Evolutionary conservation across 2,797 vertebrate genomes (phyloP), one percentile per base, ranked within the genome.

Genomic region (Lophius americanus): DNA sequence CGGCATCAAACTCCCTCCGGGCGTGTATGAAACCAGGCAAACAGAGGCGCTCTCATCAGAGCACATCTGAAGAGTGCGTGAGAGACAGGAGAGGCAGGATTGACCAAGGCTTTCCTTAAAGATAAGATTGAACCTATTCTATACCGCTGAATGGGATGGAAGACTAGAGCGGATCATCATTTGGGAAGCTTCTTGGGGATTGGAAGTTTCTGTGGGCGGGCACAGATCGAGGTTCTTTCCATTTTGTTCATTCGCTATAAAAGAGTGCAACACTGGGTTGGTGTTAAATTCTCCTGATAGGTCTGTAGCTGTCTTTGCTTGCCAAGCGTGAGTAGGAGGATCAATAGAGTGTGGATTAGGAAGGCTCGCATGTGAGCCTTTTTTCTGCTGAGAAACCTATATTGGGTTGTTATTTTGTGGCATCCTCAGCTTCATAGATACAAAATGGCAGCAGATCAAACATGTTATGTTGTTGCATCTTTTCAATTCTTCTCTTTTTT

Each of bases 41-140:
- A 89, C 86, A 89, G 74, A 86, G 79, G 63, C 74, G 36, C 68
- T 81, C 88, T 91, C 84, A 89, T 91, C 85, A 90, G 70, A 84
- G 73, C 78, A 82, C 73, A 68, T 85, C 81, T 87, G 73, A 85
- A 84, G 81, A 78, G 85, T 68, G 67, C 50, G 70, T 43, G 75
- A 59, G 83, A 70, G 67, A 60, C 55, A 51, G 79, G 72, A 81
- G 81, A 78, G 73, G 51, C 53, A 46, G 77, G 68, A 76, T 61
- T 71, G 82, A 76, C 83, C 66, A n/a, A 3, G 52, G 68, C 73
- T 85, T 90, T 89, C 84, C 86, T 89, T 88, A 86, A 86, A 57
- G 77, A 52, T 76, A 33, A 78, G 82, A 88, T 82, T 85, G 71
- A 84, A 85, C 61, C 75, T 75, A 73, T 83, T 89, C 76, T 23